Evolutionary conservation across 2,113 vertebrate species (phyloP).

Genomic region (Paramormyrops kingsleyae): DNA sequence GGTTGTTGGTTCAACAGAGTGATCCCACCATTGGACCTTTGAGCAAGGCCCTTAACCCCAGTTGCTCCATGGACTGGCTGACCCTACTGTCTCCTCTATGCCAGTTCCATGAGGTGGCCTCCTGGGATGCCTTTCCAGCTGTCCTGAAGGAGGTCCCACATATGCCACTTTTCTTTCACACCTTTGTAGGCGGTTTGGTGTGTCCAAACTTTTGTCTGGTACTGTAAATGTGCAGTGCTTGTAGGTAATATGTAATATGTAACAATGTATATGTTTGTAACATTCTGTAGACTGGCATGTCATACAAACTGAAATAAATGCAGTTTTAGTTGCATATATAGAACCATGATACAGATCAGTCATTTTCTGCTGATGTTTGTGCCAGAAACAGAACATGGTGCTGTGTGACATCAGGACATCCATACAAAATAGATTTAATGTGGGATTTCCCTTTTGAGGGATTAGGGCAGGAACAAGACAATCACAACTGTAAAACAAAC

Average conservation of each 20-base stretch:
- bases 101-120: not conserved
- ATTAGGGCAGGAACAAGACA: not conserved
- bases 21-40: not conserved
- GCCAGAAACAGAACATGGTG: not conserved
- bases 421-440: not conserved
- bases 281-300: not conserved
- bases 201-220: not conserved
- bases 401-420: not conserved
- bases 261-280: not conserved
- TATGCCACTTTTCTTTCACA: not conserved
- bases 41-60: not conserved
- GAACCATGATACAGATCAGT: not conserved
- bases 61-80: not conserved
- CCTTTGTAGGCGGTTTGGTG: not conserved
- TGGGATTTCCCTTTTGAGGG: not conserved
- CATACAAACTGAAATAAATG: not conserved
- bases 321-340: not conserved
- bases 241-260: not conserved
- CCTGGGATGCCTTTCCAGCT: not conserved
- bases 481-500: not conserved
- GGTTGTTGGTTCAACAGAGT: not conserved
- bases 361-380: not conserved
- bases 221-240: not conserved
- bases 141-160: not conserved
- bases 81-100: not conserved